Percentiles rank a stretch among this genome's conserved stretches.
phyloP scores from a whole-genome alignment of 2,113 vertebrate genomes.

The Eurypyga helias region DNA sequence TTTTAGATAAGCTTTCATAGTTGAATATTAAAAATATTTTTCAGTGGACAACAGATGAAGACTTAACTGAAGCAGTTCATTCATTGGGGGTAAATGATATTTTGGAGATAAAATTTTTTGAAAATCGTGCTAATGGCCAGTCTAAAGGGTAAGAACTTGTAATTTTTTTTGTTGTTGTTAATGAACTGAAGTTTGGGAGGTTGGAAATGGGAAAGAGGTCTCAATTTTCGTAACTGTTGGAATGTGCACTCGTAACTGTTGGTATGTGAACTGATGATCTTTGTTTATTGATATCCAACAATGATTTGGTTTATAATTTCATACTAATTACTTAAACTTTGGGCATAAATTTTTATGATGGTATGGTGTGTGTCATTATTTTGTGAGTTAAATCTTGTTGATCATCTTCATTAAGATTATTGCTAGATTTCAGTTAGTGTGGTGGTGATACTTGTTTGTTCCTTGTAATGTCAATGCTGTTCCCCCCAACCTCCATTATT shows the following conservation, averaged over 20 bases:
- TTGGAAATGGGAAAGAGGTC: background rate
- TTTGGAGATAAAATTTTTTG: constrained; percentile 99
- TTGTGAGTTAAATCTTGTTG: background rate
- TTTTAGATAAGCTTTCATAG: constrained; percentile 20
- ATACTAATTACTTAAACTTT: background rate
- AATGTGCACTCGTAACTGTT: background rate
- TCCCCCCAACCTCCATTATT: background rate
- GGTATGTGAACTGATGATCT: background rate
- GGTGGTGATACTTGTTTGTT: background rate
- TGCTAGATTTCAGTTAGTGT: background rate
- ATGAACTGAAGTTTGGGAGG: background rate
- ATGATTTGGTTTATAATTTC: background rate
- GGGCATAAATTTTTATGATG: background rate
- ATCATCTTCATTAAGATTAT: background rate
- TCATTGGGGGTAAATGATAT: constrained; percentile 96
- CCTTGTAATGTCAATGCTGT: background rate
- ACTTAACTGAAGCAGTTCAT: constrained; percentile 96
- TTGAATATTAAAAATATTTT: constrained; percentile 64
- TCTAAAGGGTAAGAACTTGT: constrained; percentile 91
- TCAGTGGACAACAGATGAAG: constrained; percentile 99
- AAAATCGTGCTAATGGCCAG: constrained; percentile 98
- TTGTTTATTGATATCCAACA: background rate
- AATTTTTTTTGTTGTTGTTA: background rate
- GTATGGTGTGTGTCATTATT: background rate
- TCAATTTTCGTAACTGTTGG: background rate